A percentile compares a stretch with the other conserved stretches of the same genome.
phyloP scores from a whole-genome alignment of 2,113 vertebrate species.

The Hassar affinis region DNA sequence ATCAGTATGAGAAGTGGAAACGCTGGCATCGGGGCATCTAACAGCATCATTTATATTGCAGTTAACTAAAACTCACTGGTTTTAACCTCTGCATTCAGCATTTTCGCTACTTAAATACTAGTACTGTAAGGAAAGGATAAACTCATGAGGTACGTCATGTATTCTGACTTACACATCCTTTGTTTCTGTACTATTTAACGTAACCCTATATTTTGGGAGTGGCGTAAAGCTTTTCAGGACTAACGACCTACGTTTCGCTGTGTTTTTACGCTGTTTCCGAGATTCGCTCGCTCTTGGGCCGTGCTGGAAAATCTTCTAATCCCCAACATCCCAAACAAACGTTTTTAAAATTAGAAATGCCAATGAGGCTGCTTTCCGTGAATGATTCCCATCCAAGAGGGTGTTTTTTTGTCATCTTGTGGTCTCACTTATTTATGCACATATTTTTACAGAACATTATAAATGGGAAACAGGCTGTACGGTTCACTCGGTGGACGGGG shows the following conservation, averaged over 20 bases:
- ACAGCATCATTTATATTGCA: background rate
- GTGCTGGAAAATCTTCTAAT: background rate
- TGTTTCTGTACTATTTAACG: background rate
- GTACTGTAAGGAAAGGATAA: background rate
- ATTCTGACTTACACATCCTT: background rate
- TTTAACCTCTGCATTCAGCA: background rate
- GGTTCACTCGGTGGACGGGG: constrained; percentile 4
- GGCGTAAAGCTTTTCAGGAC: background rate
- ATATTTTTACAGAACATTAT: constrained; percentile 25
- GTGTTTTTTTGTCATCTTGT: background rate
- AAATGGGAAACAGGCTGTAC: constrained; percentile 4
- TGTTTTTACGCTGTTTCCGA: background rate
- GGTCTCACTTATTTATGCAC: background rate
- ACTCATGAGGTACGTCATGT: background rate
- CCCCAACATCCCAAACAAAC: background rate
- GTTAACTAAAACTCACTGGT: background rate
- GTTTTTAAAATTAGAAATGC: background rate
- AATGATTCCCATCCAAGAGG: background rate
- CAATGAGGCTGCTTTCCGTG: background rate
- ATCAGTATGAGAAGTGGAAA: no score
- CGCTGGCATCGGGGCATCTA: no score
- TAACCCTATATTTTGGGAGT: background rate
- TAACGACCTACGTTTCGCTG: no score
- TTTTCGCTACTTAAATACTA: background rate
- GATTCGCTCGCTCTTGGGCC: background rate